phyloP scores from a whole-genome alignment of 1,140 invertebrate genomes.

The Papilio aristodemus region DNA sequence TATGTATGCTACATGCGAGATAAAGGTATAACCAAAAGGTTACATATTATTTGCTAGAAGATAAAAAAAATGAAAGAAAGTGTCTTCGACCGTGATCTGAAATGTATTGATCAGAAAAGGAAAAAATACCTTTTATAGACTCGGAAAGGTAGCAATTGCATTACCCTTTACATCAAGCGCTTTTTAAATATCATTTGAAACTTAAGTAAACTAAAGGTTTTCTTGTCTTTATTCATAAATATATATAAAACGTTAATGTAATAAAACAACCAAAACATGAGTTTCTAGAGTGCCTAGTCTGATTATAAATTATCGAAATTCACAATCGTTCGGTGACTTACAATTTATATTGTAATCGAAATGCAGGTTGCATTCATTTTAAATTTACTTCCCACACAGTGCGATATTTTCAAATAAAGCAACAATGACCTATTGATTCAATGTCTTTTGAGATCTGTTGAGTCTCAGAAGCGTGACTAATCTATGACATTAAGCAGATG shows the following conservation, averaged over 20 bases:
- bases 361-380: neutral
- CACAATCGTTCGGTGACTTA: too few relatives aligned
- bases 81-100: neutral
- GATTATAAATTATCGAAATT: too few relatives aligned
- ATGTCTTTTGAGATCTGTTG: constrained; percentile 8
- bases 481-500: neutral
- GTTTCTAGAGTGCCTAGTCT: too few relatives aligned
- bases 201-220: too few relatives aligned
- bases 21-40: neutral
- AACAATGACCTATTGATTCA: constrained; percentile 22
- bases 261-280: too few relatives aligned
- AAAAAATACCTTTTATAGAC: too few relatives aligned
- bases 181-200: too few relatives aligned
- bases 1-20: neutral
- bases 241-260: too few relatives aligned
- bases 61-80: neutral
- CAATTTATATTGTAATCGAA: neutral
- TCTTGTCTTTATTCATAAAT: too few relatives aligned
- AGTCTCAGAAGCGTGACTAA: neutral
- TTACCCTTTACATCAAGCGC: too few relatives aligned
- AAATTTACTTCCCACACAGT: neutral
- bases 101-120: too few relatives aligned
- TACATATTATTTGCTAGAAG: neutral
- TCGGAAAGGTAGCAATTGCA: too few relatives aligned
- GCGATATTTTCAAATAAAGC: constrained; percentile 13